These are phyloP conservation scores for Drosophila gaucha DNA, from an alignment of 2,888 invertebrate species.

Conservation along the genomic window DNA sequence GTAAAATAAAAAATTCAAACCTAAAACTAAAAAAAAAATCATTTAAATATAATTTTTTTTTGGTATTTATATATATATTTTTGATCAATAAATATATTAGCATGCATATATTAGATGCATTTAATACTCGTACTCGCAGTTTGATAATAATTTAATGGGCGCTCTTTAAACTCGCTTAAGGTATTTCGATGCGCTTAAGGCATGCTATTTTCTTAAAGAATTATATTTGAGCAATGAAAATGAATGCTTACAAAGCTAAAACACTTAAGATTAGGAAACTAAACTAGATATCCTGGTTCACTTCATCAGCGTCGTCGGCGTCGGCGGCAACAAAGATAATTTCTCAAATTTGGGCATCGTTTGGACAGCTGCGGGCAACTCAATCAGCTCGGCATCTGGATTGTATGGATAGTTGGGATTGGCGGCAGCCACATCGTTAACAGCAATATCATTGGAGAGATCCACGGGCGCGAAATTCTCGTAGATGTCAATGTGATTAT, in stretches of 20 bases:
- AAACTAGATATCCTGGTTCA: slow-evolving; percentile 19
- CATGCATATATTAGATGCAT: slow-evolving; percentile 25
- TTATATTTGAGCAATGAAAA: slow-evolving; percentile 23
- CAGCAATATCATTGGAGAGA: slow-evolving; percentile 84
- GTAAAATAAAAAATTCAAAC: too few species aligned
- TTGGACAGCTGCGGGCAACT: slow-evolving; percentile 41
- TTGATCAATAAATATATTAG: slow-evolving; percentile 60
- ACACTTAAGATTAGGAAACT: slow-evolving; percentile 42
- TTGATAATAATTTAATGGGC: slow-evolving; percentile 51
- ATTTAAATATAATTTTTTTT: background rate
- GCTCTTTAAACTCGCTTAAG: slow-evolving; percentile 2
- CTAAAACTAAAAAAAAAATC: too few species aligned
- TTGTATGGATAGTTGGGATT: slow-evolving; percentile 78
- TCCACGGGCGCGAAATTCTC: slow-evolving; percentile 79
- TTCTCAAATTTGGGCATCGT: slow-evolving; percentile 78
- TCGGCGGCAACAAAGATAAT: slow-evolving; percentile 54
- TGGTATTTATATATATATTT: slow-evolving; percentile 22
- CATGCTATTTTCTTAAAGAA: background rate
- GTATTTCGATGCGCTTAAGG: slow-evolving; percentile 9
- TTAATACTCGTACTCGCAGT: slow-evolving; percentile 44
- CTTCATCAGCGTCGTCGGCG: slow-evolving; percentile 41
- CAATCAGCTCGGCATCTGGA: slow-evolving; percentile 84
- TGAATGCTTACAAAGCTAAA: slow-evolving; percentile 42
- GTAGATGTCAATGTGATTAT: slow-evolving; percentile 81
- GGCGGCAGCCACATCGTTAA: slow-evolving; percentile 83